phyloP scores from a whole-genome alignment of 2,888 invertebrate genomes.

The Lasioglossum lativentre region DNA sequence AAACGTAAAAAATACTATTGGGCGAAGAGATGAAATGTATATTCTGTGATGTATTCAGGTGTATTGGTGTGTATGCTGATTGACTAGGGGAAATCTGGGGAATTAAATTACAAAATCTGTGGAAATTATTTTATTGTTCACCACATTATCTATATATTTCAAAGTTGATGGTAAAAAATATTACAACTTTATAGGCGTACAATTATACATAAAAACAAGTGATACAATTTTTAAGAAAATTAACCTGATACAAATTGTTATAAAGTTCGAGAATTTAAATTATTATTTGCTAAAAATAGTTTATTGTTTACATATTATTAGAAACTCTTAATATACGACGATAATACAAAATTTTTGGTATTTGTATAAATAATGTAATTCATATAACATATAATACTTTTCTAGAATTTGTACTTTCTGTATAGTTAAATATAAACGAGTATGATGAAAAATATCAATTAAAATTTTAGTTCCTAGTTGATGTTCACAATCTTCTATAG shows the following conservation, averaged over 20 bases:
- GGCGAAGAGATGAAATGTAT: conserved; percentile 3
- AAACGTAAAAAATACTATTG: conserved; percentile 31
- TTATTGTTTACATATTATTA: conserved; percentile 18
- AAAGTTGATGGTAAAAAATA: conserved; percentile 6
- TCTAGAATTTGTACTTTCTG: conserved; percentile 19
- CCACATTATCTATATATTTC: neutral
- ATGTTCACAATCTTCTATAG: conserved; percentile 77
- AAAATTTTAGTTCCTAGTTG: conserved; percentile 2
- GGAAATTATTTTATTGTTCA: neutral
- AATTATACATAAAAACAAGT: neutral
- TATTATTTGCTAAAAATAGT: conserved; percentile 32
- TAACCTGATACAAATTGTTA: neutral
- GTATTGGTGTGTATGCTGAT: conserved; percentile 5
- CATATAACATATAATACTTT: conserved; percentile 8
- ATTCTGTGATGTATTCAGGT: conserved; percentile 1
- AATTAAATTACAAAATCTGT: conserved; percentile 2
- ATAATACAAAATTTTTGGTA: neutral
- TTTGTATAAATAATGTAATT: conserved; percentile 13
- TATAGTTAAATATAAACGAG: conserved; percentile 1
- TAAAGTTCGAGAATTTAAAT: conserved; percentile 4
- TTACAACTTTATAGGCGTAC: neutral
- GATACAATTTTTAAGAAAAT: neutral
- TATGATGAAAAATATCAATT: neutral
- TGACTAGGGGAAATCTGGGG: conserved; percentile 41
- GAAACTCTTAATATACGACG: neutral